Base-by-base conservation (phyloP, 2,113 vertebrate genomes). In the Poeciliopsis turrubarensis region DNA sequence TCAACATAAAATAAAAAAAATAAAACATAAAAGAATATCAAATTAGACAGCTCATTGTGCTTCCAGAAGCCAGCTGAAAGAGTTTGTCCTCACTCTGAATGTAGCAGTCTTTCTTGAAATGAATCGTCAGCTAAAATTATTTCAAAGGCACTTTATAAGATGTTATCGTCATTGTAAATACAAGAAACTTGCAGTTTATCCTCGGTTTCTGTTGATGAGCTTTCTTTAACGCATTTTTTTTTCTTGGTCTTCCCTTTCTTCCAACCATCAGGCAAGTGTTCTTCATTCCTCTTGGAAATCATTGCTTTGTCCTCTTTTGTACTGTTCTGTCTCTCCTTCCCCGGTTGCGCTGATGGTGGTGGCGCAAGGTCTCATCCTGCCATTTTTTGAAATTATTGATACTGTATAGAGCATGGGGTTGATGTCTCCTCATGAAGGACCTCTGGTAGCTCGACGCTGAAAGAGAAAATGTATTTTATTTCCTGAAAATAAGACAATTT, bases 361-460 rank as follows among this genome's bases (percentile, higher is more conserved):
- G 94, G 82, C 91, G 93, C 25, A 92, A 88, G 0, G 93, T 81
- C 47, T 96, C 96, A 82, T 95, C 81, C 0, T 95, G 95, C 75
- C 93, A 93, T 86, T 93, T 94, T 87, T 93, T 95, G 70, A 91
- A 94, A 91, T 95, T 83, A 93, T 95, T 77, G 92, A 95, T 88
- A 91, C 95, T 94, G 95, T 95, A 83, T 92, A 95, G 90, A 90
- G 93, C 94, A 90, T 93, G 96, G 87, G 96, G 90, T 25, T 91
- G 87, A 83, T 96, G 95, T 92, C 94, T 96, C 93, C 94, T 95
- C 84, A 94, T 91, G 75, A 96, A 97, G 88, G 92, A 94, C 95
- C 94, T 96, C 94, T 98, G 97, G 92, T 96, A 98, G 85, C 89
- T 92, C 57, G 98, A 99, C 17, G 98, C 98, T 99, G 93, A 76